Conservation (phyloP, 2,888 invertebrate genomes). For the Ectobius pallidus region DNA sequence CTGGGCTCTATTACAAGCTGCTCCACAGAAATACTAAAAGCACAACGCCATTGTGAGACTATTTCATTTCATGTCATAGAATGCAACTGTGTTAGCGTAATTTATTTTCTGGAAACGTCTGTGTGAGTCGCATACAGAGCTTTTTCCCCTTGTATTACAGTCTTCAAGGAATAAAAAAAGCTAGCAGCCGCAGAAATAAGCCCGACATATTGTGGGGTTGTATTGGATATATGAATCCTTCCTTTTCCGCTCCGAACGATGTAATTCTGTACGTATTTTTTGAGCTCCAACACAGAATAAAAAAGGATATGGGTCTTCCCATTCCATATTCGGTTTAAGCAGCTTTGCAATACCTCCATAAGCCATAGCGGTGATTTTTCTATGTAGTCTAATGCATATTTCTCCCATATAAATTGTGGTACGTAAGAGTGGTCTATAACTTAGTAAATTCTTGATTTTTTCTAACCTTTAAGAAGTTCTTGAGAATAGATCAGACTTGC, state of each 20-base stretch:
- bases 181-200: background rate
- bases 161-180: background rate
- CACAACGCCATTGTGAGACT: no score
- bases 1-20: no score
- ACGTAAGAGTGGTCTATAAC: constrained; percentile 6
- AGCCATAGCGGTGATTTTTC: constrained; percentile 29
- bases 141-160: background rate
- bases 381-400: constrained; percentile 26
- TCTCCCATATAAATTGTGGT: constrained; percentile 13
- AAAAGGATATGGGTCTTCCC: constrained; percentile 26
- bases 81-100: no score
- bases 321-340: constrained; percentile 28
- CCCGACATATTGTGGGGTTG: background rate
- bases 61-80: no score
- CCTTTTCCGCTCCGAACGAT: constrained; percentile 13
- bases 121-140: background rate
- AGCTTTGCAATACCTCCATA: constrained; percentile 29
- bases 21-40: no score
- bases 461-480: no score
- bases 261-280: constrained; percentile 28
- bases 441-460: no score
- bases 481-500: no score
- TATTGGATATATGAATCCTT: constrained; percentile 18
- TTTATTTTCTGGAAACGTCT: background rate
- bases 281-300: background rate